Base-by-base conservation (phyloP, 2,888 invertebrate species). In the Julus scanicus region DNA sequence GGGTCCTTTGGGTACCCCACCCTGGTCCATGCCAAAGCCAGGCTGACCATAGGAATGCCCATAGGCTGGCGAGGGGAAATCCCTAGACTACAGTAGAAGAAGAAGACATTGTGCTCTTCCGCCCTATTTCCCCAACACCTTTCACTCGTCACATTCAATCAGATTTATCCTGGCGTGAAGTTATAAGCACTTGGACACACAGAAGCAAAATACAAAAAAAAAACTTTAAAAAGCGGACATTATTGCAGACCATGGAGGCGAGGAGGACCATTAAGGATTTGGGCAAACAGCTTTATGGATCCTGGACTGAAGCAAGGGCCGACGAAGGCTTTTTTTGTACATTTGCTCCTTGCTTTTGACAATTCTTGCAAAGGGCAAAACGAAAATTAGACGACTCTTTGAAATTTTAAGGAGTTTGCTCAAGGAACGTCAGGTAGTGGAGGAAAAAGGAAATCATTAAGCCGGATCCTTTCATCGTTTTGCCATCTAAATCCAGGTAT, bases 161-260 rank as follows among this genome's bases (percentile, higher is more conserved):
- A 63, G 63, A 63, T 63, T 63, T 63, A 63, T 63, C 63, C 63
- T 63, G 63, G 63, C 63, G 63, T 63, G 63, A 63, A 63, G 63
- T n/a, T n/a, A n/a, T 63, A 63, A 63, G 63, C 63, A 63, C 63
- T 63, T n/a, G 63, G 53, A 53, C 53, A 53, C 53, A 53, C 53
- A 53, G 13, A 44, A 44, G 8, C 8, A 44, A 44, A 44, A 44
- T 17, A 13, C n/a, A 17, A n/a, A 63, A 63, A 57, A 63, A n/a
- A 5, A 17, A 1, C 63, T n/a, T 63, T n/a, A 63, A 63, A 63
- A n/a, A 63, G 63, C 2, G 15, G n/a, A 6, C 63, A 63, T 63
- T 63, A 63, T 63, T 8, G 8, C 5, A 44, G 44, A 8, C 44
- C 44, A 44, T 44, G 44, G 44, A 44, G 44, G 63, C 17, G 63